Conservation (phyloP, 2,797 vertebrate genomes). For the Hirundo rustica region DNA sequence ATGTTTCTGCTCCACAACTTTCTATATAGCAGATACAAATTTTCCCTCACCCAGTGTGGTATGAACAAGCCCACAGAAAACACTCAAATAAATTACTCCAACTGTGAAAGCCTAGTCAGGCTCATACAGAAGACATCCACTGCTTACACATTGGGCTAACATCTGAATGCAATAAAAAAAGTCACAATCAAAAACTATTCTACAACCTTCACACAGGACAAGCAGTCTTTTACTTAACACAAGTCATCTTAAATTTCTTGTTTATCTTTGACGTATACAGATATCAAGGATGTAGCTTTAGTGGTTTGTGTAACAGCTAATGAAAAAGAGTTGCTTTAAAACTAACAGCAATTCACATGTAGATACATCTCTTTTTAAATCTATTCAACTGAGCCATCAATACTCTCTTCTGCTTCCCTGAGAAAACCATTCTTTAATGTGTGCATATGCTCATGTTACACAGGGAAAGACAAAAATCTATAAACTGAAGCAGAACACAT, state of each 20-base stretch:
- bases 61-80: neutral
- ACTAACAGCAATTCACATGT: neutral
- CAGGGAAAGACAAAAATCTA: neutral
- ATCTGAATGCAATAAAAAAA: neutral
- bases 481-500: neutral
- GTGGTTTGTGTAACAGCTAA: neutral
- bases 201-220: neutral
- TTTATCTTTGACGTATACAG: neutral
- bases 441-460: neutral
- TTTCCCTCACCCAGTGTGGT: neutral
- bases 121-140: neutral
- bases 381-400: neutral
- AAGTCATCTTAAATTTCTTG: neutral
- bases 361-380: neutral
- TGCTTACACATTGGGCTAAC: neutral
- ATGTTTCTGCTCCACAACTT: neutral
- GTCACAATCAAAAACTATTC: neutral
- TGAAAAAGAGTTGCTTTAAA: neutral
- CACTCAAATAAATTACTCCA: neutral
- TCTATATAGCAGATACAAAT: neutral
- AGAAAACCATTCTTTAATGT: neutral
- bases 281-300: neutral
- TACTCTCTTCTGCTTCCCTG: neutral
- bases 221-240: neutral
- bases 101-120: neutral